These are phyloP conservation scores for Pseudanteris insignis DNA, from an alignment of 2,888 invertebrate genomes.

Conservation along the genomic window DNA sequence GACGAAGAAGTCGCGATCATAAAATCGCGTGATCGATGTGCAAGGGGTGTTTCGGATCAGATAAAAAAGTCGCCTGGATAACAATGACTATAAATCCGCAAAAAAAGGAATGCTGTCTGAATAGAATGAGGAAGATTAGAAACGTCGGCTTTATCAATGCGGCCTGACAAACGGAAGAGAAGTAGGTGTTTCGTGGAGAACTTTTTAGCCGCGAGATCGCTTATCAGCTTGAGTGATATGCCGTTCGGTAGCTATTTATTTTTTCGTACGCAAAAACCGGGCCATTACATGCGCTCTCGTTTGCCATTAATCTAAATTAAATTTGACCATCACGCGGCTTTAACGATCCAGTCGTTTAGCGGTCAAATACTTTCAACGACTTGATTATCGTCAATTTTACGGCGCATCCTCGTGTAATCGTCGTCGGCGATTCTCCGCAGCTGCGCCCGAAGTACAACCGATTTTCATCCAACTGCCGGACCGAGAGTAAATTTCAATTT, in stretches of 20 bases:
- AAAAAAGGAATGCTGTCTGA: constrained; percentile 9
- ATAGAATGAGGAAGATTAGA: constrained; percentile 23
- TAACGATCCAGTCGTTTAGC: no score
- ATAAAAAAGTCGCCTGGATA: constrained; percentile 14
- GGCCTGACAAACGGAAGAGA: constrained; percentile 3
- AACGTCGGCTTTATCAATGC: constrained; percentile 19
- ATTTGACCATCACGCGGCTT: no score
- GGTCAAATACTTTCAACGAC: constrained; percentile 43
- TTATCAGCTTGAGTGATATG: no score
- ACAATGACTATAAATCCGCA: constrained; percentile 22
- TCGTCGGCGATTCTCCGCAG: no score
- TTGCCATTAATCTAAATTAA: no score
- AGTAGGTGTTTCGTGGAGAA: constrained; percentile 4
- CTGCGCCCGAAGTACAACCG: no score
- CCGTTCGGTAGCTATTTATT: no score
- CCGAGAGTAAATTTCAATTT: no score
- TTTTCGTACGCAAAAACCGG: no score
- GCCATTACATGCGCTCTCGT: no score
- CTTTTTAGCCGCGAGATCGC: no score
- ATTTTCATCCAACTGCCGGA: no score
- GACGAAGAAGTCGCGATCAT: constrained; percentile 2
- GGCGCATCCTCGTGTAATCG: constrained; percentile 13
- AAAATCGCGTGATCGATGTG: constrained; percentile 27
- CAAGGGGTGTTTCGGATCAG: constrained; percentile 22
- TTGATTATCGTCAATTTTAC: constrained; percentile 44